phyloP scores from a whole-genome alignment of 2,797 vertebrate genomes.

The Siniperca undulata region DNA sequence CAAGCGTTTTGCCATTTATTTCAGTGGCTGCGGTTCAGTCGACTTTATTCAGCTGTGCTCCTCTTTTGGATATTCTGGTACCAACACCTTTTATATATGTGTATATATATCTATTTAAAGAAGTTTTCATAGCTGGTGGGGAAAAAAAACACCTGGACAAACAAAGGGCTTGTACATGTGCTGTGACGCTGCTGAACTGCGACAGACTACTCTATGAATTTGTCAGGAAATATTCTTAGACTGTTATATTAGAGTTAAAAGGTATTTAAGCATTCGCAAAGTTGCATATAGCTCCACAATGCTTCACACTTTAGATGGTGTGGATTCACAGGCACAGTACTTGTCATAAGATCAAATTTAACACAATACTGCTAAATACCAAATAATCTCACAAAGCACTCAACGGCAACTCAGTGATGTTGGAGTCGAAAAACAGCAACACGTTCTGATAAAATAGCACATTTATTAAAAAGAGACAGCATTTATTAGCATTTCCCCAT shows the following conservation, averaged over 20 bases:
- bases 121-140: conserved; percentile 61
- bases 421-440: conserved; percentile 36
- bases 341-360: background rate
- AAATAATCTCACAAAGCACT: background rate
- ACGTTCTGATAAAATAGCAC: conserved; percentile 89
- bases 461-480: conserved; percentile 91
- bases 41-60: conserved; percentile 63
- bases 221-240: background rate
- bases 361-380: background rate
- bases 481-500: conserved; percentile 80
- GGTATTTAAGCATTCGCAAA: background rate
- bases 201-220: background rate
- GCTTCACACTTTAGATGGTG: background rate
- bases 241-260: background rate
- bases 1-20: conserved; percentile 5
- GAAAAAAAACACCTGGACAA: conserved; percentile 70
- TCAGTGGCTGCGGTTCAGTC: background rate
- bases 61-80: conserved; percentile 25
- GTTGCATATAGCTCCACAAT: background rate
- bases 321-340: background rate
- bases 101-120: conserved; percentile 59
- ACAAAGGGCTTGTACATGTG: conserved; percentile 46
- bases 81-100: conserved; percentile 15
- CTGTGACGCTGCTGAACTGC: conserved; percentile 2
- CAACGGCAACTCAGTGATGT: background rate